These are phyloP conservation scores for Alethe castanea DNA, from an alignment of 2,113 vertebrate genomes.

Conservation along the genomic window DNA sequence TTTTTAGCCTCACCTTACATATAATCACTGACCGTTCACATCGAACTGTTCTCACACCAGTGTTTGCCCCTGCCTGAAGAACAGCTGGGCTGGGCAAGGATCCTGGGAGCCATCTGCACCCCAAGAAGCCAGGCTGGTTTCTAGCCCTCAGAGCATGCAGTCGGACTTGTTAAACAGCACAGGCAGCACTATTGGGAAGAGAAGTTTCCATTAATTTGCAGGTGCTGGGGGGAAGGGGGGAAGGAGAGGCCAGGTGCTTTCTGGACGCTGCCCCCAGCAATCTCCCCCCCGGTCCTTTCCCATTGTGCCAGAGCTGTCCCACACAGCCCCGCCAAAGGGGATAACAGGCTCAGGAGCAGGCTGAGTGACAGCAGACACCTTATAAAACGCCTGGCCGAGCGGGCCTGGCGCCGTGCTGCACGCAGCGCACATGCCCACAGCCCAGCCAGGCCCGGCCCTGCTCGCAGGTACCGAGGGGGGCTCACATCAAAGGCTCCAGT, in stretches of 20 bases:
- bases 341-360: constrained; percentile 46
- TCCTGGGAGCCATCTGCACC: not conserved
- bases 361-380: constrained; percentile 68
- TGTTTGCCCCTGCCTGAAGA: not conserved
- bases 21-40: not conserved
- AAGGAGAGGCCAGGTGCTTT: constrained; percentile 58
- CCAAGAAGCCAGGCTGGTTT: not conserved
- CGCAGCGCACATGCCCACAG: constrained; percentile 33
- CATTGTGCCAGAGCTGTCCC: constrained; percentile 36
- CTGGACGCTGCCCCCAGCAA: constrained; percentile 43
- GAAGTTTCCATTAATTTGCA: constrained; percentile 64
- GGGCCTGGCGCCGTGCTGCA: constrained; percentile 64
- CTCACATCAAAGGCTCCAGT: constrained; percentile 54
- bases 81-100: not conserved
- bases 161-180: constrained; percentile 43
- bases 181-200: constrained; percentile 13
- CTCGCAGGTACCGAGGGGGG: constrained; percentile 37
- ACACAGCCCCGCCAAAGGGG: not conserved
- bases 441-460: constrained; percentile 16
- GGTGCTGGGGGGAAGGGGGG: constrained; percentile 33
- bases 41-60: not conserved
- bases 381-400: constrained; percentile 61
- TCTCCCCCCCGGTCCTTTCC: not conserved
- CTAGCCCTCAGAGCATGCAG: not conserved
- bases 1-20: not conserved